Conservation (phyloP, 2,888 invertebrate species). For the Noctua janthe region DNA sequence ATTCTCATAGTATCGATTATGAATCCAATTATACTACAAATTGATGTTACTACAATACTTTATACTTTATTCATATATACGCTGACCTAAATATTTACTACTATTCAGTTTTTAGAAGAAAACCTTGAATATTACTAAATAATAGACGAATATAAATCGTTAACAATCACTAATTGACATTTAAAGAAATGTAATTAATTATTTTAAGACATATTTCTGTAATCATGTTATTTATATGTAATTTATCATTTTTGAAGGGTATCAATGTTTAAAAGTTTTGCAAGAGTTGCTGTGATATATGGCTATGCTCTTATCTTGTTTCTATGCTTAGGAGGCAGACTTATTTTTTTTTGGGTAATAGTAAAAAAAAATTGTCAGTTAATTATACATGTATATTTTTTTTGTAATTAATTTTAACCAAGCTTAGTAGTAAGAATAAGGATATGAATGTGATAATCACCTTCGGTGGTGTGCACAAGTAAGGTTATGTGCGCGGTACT, state of each 20-base stretch:
- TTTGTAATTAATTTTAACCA: too few species aligned
- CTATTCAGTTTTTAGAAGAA: constrained; percentile 50
- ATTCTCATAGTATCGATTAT: constrained; percentile 55
- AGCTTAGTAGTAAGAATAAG: too few species aligned
- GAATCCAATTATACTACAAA: constrained; percentile 45
- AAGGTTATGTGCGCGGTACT: too few species aligned
- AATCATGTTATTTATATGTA: constrained; percentile 50
- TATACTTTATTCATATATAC: constrained; percentile 71
- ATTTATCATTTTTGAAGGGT: constrained; percentile 60
- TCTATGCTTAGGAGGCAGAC: neutral
- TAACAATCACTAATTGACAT: constrained; percentile 62
- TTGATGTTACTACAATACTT: constrained; percentile 49
- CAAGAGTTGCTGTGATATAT: constrained; percentile 45
- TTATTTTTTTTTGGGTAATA: neutral
- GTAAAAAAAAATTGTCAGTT: too few species aligned
- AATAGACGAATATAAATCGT: constrained; percentile 56
- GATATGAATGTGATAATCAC: too few species aligned
- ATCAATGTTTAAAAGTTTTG: constrained; percentile 27
- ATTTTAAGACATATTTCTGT: constrained; percentile 40
- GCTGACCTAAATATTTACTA: constrained; percentile 77
- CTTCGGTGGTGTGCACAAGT: too few species aligned
- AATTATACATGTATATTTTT: too few species aligned
- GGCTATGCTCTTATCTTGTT: constrained; percentile 14
- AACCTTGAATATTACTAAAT: constrained; percentile 64
- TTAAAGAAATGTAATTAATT: constrained; percentile 52